Conservation (phyloP, 2,888 invertebrate genomes). For the Heliconius charithonia region DNA sequence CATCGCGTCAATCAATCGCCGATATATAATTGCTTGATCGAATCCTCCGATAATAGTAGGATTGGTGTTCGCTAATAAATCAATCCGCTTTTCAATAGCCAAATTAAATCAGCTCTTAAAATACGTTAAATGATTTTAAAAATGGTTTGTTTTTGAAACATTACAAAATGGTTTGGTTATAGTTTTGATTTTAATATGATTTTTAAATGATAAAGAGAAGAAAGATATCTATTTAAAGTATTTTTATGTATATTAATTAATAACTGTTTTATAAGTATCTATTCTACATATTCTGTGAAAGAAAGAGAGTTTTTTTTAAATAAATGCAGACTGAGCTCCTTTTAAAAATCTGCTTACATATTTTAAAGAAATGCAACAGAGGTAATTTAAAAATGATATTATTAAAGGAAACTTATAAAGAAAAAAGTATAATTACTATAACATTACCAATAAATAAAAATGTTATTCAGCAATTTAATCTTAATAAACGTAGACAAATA, state of each 20-base stretch:
- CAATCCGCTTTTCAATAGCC: constrained; percentile 2
- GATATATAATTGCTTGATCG: constrained; percentile 10
- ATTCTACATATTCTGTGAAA: neutral
- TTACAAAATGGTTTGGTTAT: no score
- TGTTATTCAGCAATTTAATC: neutral
- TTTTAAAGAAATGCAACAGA: neutral
- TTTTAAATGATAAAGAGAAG: neutral
- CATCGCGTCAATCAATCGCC: constrained; percentile 3
- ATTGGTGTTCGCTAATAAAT: constrained; percentile 14
- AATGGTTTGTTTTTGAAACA: no score
- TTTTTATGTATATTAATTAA: no score
- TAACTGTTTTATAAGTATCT: no score
- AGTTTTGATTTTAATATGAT: no score
- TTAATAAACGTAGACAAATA: neutral
- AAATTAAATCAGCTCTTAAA: neutral
- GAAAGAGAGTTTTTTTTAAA: neutral
- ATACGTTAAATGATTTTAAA: neutral
- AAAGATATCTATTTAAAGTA: neutral
- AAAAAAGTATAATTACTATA: neutral
- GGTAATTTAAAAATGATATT: neutral
- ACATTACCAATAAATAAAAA: neutral
- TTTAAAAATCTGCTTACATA: neutral
- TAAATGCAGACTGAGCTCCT: neutral
- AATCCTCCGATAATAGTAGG: constrained; percentile 17
- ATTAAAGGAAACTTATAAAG: neutral